These are phyloP conservation scores for Athene noctua DNA, from an alignment of 2,113 vertebrate genomes.

Conservation along the genomic window DNA sequence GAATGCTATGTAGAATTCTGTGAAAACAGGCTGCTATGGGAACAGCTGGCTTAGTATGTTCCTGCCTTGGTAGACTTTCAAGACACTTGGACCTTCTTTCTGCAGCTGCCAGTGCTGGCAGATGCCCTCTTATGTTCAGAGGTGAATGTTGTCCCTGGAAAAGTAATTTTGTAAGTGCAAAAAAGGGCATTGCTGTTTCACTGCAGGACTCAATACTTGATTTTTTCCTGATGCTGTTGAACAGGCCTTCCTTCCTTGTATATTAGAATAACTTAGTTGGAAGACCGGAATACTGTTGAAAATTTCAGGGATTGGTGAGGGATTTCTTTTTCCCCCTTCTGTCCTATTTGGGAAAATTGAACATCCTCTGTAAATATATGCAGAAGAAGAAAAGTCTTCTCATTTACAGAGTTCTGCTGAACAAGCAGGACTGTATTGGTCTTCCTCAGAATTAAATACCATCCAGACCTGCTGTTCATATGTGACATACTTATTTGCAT, in stretches of 20 bases:
- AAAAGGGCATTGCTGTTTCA: background rate
- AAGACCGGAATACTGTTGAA: background rate
- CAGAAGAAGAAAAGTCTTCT: background rate
- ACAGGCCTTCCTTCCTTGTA: background rate
- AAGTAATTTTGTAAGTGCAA: background rate
- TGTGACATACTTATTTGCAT: constrained; percentile 42
- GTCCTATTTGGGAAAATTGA: background rate
- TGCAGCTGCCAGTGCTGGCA: background rate
- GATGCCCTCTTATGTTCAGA: background rate
- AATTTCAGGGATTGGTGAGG: background rate
- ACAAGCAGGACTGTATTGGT: background rate
- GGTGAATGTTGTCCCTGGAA: background rate
- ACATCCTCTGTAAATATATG: background rate
- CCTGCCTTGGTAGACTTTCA: background rate
- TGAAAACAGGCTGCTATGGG: background rate
- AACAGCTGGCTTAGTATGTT: background rate
- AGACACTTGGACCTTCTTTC: background rate
- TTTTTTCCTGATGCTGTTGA: background rate
- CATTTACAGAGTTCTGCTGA: background rate
- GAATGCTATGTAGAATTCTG: fast-evolving
- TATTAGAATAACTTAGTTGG: background rate
- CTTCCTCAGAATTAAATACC: constrained; percentile 5
- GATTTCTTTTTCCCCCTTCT: background rate
- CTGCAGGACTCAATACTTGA: background rate
- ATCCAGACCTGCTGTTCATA: constrained; percentile 52